phyloP scores from a whole-genome alignment of 2,113 vertebrate species.

The Trochalopteron elliotii region DNA sequence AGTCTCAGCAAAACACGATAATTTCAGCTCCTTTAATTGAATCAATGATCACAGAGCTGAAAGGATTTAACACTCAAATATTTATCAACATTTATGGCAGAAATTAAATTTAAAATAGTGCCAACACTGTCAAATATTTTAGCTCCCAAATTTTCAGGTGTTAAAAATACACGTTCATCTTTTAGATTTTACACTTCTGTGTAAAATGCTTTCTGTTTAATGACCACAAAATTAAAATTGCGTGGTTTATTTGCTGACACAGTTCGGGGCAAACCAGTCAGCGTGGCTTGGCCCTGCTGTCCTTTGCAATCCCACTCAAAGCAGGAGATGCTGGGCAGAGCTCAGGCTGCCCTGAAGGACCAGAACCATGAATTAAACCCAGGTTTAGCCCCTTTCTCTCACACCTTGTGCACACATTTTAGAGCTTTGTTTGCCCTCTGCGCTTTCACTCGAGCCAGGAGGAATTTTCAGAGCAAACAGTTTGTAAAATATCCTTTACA shows the following conservation, averaged over 20 bases:
- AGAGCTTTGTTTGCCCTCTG: conserved; percentile 11
- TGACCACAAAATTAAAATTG: not conserved
- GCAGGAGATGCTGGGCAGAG: not conserved
- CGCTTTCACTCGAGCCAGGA: conserved; percentile 36
- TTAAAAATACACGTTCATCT: not conserved
- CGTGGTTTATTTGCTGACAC: not conserved
- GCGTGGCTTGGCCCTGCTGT: not conserved
- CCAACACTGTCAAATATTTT: not conserved
- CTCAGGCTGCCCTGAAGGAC: not conserved
- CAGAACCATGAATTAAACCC: not conserved
- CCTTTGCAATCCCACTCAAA: not conserved
- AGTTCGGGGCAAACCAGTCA: not conserved
- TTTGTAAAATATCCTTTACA: not conserved
- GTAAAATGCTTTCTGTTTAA: not conserved
- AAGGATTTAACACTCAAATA: conserved; percentile 14
- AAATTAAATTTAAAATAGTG: not conserved
- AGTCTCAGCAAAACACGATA: not conserved
- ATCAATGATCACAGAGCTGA: not conserved
- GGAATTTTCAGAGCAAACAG: conserved; percentile 42
- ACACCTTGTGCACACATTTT: conserved; percentile 37
- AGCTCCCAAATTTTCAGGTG: not conserved
- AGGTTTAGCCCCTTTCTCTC: not conserved
- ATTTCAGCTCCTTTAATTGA: not conserved
- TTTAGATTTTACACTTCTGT: not conserved
- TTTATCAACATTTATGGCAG: not conserved